Percentiles rank a stretch among this genome's conserved stretches.
Evolutionary conservation across 2,113 vertebrate genomes (phyloP).

Genomic region (Arvicanthis niloticus): DNA sequence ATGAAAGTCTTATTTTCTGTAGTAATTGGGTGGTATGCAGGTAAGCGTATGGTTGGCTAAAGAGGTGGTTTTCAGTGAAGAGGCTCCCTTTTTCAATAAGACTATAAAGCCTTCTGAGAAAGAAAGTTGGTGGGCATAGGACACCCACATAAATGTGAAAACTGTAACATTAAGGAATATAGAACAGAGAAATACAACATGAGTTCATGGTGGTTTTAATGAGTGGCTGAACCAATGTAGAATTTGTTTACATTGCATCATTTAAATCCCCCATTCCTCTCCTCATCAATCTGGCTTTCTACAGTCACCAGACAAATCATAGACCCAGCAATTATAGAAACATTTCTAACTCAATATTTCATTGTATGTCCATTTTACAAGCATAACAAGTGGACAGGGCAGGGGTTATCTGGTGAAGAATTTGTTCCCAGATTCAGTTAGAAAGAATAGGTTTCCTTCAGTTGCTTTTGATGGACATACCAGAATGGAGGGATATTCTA

Average conservation of each 20-base stretch:
- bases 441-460: background rate
- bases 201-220: background rate
- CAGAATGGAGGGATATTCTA: background rate
- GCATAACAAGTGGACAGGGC: background rate
- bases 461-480: background rate
- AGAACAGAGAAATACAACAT: background rate
- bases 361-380: conserved; percentile 18
- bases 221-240: background rate
- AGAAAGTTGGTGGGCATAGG: background rate
- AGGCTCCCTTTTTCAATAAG: background rate
- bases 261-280: background rate
- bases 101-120: background rate
- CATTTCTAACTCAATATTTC: background rate
- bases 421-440: conserved; percentile 6
- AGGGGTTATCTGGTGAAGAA: background rate
- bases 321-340: background rate
- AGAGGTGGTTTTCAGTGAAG: background rate
- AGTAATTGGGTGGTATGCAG: background rate
- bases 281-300: background rate
- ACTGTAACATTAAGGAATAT: background rate
- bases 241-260: background rate
- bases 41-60: background rate
- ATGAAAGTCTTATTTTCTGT: background rate
- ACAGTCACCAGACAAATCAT: background rate
- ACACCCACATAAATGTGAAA: background rate